Evolutionary conservation across 1,140 invertebrate genomes (phyloP).

Genomic region (Heliconius eleuchia): DNA sequence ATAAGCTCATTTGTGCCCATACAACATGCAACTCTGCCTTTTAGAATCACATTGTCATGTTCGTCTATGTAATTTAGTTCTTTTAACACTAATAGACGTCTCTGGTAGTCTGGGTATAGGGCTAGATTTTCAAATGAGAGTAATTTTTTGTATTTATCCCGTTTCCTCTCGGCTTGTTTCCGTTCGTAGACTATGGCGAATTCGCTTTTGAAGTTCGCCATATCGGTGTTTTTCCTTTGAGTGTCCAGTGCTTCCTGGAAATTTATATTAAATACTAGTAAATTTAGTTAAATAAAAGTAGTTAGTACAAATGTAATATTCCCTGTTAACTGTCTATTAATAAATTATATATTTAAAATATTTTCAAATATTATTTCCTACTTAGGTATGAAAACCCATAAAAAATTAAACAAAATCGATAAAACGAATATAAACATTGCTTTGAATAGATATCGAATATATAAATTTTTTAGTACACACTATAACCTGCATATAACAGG

Average conservation of each 20-base stretch:
- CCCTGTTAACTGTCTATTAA: too few relatives aligned
- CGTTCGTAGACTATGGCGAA: constrained; percentile 88
- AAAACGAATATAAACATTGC: too few relatives aligned
- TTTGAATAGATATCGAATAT: too few relatives aligned
- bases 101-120: constrained; percentile 94
- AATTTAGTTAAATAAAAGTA: background rate
- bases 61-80: constrained; percentile 85
- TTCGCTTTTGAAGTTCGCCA: constrained; percentile 83
- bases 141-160: constrained; percentile 86
- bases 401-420: too few relatives aligned
- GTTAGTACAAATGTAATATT: too few relatives aligned
- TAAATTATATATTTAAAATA: too few relatives aligned
- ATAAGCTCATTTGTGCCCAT: constrained; percentile 97
- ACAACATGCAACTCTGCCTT: constrained; percentile 92
- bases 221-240: constrained; percentile 68
- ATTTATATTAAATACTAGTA: background rate
- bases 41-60: constrained; percentile 82
- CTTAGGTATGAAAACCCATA: too few relatives aligned
- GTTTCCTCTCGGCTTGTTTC: constrained; percentile 87
- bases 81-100: constrained; percentile 91
- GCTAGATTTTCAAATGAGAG: constrained; percentile 92
- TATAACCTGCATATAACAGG: too few relatives aligned
- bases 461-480: too few relatives aligned
- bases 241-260: constrained; percentile 63
- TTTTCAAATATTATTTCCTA: too few relatives aligned